Evolutionary conservation across 2,797 vertebrate species (phyloP).

Genomic region (Myripristis murdjan): DNA sequence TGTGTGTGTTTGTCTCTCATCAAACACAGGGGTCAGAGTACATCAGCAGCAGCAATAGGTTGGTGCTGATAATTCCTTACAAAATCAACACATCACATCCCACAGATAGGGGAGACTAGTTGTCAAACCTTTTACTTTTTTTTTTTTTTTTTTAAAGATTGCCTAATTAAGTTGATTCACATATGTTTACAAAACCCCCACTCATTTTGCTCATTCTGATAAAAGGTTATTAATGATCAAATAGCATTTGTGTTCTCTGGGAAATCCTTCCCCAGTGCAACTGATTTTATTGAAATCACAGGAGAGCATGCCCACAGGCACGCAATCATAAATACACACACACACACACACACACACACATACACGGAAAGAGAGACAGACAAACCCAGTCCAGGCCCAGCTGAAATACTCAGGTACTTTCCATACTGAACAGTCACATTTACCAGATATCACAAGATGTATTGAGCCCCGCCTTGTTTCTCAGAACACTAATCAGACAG

Average conservation of each 20-base stretch:
- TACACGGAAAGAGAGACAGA: slow-evolving; percentile 12
- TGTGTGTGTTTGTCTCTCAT: not conserved
- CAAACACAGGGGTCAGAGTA: not conserved
- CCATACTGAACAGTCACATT: slow-evolving; percentile 52
- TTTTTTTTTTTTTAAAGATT: too few relatives aligned
- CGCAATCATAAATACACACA: not conserved
- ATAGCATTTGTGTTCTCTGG: too few relatives aligned
- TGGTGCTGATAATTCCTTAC: too few relatives aligned
- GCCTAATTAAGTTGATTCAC: too few relatives aligned
- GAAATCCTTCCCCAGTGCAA: too few relatives aligned
- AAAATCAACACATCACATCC: too few relatives aligned
- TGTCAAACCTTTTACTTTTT: too few relatives aligned
- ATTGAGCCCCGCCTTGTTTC: slow-evolving; percentile 13
- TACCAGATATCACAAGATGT: slow-evolving; percentile 49
- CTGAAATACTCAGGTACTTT: slow-evolving; percentile 75
- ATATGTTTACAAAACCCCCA: too few relatives aligned
- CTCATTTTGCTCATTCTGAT: too few relatives aligned
- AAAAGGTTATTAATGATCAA: too few relatives aligned
- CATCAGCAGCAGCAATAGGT: too few relatives aligned
- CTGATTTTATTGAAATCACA: not conserved
- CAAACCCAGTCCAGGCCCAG: not conserved
- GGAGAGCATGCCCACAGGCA: not conserved
- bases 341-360: not conserved
- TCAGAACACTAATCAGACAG: slow-evolving; percentile 43
- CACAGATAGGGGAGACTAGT: too few relatives aligned